Evolutionary conservation across 2,888 invertebrate species (phyloP), one percentile per base, ranked within the genome.

Genomic region (Polietes domitor): DNA sequence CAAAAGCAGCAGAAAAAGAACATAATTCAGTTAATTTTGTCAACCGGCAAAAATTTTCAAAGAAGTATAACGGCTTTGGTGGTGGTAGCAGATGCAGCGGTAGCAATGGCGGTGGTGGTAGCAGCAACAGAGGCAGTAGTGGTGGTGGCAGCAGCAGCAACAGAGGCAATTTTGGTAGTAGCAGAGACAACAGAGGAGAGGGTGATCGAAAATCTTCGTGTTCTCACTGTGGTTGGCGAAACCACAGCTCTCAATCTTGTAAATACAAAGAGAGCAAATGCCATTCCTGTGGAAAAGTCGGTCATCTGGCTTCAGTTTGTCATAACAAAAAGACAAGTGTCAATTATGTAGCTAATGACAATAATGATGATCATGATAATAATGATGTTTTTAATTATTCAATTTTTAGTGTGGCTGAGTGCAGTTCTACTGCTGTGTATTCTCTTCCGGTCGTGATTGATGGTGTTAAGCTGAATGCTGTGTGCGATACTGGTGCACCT

Each of bases 1-100:
- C n/a, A 47, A 65, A 79, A 9, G 10, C 15, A 47, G 15, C 47
- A 32, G 12, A 37, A 28, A 21, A 17, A 28, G 71, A 63, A 0
- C 28, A 70, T 6, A 9, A 12, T 0, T 68, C 65, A 37, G 80
- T 82, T 1, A 70, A 53, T 61, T 78, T 70, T 32, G 21, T 78
- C 2, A 82, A 78, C 37, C 21, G 28, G n/a, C 15, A 50, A 78
- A 78, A 47, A 37, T 32, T 37, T 19, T 7, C n/a, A n/a, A 21
- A 12, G 28, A 63, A 24, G 26, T 0, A n/a, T n/a, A 15, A 50
- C 21, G 28, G 58, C 17, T 17, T 26, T 24, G 47, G 61, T 24
- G 12, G 19, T n/a, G 19, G 17, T 41, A 41, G 55, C 58, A 26
- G 43, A 32, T 28, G n/a, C n/a, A n/a, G n/a, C n/a, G n/a, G n/a